phyloP scores from a whole-genome alignment of 2,888 invertebrate species.

The Liposcelis brunnea region DNA sequence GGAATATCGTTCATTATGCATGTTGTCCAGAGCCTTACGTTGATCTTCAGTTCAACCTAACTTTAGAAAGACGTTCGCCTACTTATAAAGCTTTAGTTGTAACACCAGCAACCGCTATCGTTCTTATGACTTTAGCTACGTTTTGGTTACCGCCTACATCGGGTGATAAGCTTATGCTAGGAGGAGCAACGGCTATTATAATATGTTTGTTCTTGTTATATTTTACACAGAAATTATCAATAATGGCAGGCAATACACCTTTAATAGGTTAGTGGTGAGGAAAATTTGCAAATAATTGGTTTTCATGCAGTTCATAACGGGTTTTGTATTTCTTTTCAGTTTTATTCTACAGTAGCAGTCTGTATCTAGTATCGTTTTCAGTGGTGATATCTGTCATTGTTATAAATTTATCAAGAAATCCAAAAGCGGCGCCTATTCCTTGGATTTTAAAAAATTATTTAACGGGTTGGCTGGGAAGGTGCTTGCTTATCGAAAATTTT shows the following conservation, averaged over 20 bases:
- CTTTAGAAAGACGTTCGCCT: conserved; percentile 35
- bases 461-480: conserved; percentile 27
- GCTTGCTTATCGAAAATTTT: conserved; percentile 27
- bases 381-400: conserved; percentile 35
- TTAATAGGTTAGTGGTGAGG: conserved; percentile 34
- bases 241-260: conserved; percentile 35
- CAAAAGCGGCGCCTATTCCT: conserved; percentile 30
- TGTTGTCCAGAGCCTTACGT: conserved; percentile 40
- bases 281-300: conserved; percentile 15
- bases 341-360: conserved; percentile 34
- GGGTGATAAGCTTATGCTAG: conserved; percentile 44
- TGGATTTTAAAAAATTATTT: conserved; percentile 32
- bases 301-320: conserved; percentile 13
- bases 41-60: conserved; percentile 32
- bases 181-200: conserved; percentile 38
- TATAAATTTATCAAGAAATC: conserved; percentile 33
- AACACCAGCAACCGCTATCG: conserved; percentile 43
- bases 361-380: conserved; percentile 32
- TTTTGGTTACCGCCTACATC: conserved; percentile 50
- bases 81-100: conserved; percentile 42
- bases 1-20: conserved; percentile 27
- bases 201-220: conserved; percentile 43
- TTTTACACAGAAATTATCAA: conserved; percentile 39
- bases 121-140: conserved; percentile 37
- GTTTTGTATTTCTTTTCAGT: conserved; percentile 27